A percentile compares a stretch with the other conserved stretches of the same genome.
These are phyloP conservation scores for Atractosteus spatula DNA, from an alignment of 2,113 vertebrate species.

Conservation along the genomic window DNA sequence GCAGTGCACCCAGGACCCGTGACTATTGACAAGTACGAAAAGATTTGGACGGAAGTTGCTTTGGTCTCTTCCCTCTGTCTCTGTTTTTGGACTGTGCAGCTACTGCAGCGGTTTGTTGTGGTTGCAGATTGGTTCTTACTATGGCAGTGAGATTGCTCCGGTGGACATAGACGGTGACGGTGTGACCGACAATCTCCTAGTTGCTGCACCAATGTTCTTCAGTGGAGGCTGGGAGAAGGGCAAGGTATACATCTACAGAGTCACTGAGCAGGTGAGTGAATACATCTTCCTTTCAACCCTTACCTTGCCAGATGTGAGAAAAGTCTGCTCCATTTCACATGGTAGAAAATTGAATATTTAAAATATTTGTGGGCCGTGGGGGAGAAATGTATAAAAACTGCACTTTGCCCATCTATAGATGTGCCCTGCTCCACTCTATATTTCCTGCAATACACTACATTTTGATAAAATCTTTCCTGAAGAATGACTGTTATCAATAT, in stretches of 20 bases:
- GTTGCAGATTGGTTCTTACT: slow-evolving; percentile 92
- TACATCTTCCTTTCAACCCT: too few species aligned
- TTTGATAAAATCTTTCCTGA: slow-evolving; percentile 14
- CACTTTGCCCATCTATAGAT: too few species aligned
- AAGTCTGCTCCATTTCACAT: too few species aligned
- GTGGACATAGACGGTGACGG: slow-evolving; percentile 79
- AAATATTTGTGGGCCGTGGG: too few species aligned
- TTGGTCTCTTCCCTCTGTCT: neutral
- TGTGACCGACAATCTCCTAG: slow-evolving; percentile 81
- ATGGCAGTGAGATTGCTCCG: slow-evolving; percentile 86
- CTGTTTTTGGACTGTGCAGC: neutral
- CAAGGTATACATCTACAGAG: slow-evolving; percentile 81
- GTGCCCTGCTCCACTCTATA: neutral
- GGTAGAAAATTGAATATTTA: too few species aligned
- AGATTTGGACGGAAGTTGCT: neutral
- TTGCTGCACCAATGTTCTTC: slow-evolving; percentile 95
- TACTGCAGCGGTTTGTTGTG: neutral
- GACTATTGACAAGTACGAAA: neutral
- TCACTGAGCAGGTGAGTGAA: slow-evolving; percentile 66
- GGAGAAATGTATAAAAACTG: too few species aligned
- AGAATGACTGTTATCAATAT: too few species aligned
- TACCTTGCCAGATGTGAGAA: too few species aligned
- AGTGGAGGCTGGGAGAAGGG: slow-evolving; percentile 85
- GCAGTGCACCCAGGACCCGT: too few species aligned
- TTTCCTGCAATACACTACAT: slow-evolving; percentile 6